Base-by-base conservation (phyloP, 1,140 invertebrate genomes). In the Brachionus sp. region DNA sequence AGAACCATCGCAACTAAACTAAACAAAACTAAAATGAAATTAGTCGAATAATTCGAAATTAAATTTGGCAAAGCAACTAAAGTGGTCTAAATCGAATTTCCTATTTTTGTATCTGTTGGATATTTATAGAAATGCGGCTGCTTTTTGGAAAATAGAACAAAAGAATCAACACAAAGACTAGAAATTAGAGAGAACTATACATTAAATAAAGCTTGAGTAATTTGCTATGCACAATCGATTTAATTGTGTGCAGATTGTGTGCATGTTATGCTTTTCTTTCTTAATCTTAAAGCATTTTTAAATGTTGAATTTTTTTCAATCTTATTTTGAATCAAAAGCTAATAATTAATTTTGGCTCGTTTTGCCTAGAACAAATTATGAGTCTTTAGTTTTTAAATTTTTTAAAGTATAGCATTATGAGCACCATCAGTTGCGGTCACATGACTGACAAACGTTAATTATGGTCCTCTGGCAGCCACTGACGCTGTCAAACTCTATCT, bases 21-120 rank as follows among this genome's bases (percentile, higher is more conserved):
- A n/a, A n/a, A n/a, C n/a, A n/a, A n/a, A n/a, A n/a, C n/a, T n/a
- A 66, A 66, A 66, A 66, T 66, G 64, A 66, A 66, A 66, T 66
- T 66, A 66, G 64, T 66, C 64, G 64, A n/a, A 12, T 66, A 66
- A 66, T 66, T 66, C 64, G 6, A 66, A 66, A 66, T 66, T 66
- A 33, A 16, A 66, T 66, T 66, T 66, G 25, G 29, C 25, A 66
- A 66, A 66, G 25, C 25, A 33, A 66, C 25, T 35, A 66, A 37
- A 37, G 33, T 66, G 33, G 33, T 37, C 13, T 7, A 39, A 70
- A 70, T 70, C 66, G 66, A 70, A 70, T 70, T 70, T 70, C 37
- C 66, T 42, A 70, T 70, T 70, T 39, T 70, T 42, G 35, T 57
- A 57, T 57, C 50, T 57, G 16, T 23, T 57, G 66, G 16, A 16